Evolutionary conservation across 2,113 vertebrate genomes (phyloP).

Genomic region (Malurus alboscapulatus): DNA sequence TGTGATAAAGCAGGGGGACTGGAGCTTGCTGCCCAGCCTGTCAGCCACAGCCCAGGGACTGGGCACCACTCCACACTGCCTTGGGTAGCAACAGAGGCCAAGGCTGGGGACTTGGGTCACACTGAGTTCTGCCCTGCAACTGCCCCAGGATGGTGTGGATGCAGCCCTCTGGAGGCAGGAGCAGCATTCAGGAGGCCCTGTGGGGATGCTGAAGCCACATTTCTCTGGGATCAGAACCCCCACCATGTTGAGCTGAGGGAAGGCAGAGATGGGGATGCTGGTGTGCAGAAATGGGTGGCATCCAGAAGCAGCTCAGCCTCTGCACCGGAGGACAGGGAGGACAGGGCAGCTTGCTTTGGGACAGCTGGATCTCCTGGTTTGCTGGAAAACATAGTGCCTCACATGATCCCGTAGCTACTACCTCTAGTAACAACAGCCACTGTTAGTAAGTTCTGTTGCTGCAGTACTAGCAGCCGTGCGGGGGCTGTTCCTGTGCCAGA

Average conservation of each 20-base stretch:
- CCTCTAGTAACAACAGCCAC: background rate
- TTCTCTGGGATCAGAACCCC: background rate
- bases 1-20: background rate
- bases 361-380: accelerated
- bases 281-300: background rate
- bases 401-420: accelerated
- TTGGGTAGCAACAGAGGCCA: background rate
- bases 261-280: background rate
- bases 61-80: accelerated
- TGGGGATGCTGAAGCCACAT: background rate
- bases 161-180: background rate
- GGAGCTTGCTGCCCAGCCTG: background rate
- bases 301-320: background rate
- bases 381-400: background rate
- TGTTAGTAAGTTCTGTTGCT: background rate
- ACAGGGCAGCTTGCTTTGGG: background rate
- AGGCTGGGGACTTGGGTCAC: background rate
- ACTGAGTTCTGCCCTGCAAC: accelerated
- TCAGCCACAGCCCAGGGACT: background rate
- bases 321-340: background rate
- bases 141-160: background rate
- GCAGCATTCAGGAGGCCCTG: accelerated
- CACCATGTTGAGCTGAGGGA: background rate
- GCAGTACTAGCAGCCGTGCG: background rate
- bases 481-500: background rate